These are phyloP conservation scores for Dicentrarchus labrax DNA, from an alignment of 2,113 vertebrate species.

Conservation along the genomic window DNA sequence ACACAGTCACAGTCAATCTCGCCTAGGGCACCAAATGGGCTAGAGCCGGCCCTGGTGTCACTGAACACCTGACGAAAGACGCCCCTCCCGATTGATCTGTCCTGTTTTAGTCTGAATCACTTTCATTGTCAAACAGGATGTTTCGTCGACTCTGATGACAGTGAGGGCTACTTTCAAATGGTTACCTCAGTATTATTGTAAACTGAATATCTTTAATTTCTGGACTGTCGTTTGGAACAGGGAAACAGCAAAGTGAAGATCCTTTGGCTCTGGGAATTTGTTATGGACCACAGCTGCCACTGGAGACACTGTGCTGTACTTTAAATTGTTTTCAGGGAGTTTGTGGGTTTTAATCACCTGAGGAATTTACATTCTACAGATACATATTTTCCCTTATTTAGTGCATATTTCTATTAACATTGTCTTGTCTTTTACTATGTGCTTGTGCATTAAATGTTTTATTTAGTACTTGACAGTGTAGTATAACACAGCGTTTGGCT, in stretches of 20 bases:
- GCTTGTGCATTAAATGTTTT: no score
- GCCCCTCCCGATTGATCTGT: not conserved
- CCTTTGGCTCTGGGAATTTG: not conserved
- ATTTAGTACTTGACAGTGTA: no score
- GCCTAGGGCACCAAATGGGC: no score
- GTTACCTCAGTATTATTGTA: not conserved
- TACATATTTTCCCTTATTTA: not conserved
- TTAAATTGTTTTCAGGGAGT: not conserved
- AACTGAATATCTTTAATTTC: not conserved
- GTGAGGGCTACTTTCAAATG: no score
- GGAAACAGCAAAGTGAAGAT: not conserved
- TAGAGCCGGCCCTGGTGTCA: no score
- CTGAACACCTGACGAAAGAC: slow-evolving; percentile 3
- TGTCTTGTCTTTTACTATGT: no score
- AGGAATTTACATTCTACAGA: not conserved
- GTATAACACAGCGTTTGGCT: no score
- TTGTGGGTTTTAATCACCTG: not conserved
- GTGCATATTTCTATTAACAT: not conserved
- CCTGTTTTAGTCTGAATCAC: not conserved
- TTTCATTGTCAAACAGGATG: slow-evolving; percentile 5
- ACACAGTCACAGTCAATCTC: no score
- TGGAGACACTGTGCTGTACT: not conserved
- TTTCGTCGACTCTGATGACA: not conserved
- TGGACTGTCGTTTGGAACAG: not conserved
- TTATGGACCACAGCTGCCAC: not conserved